Evolutionary conservation across 2,888 invertebrate species (phyloP).

Genomic region (Lasioglossum lativentre): DNA sequence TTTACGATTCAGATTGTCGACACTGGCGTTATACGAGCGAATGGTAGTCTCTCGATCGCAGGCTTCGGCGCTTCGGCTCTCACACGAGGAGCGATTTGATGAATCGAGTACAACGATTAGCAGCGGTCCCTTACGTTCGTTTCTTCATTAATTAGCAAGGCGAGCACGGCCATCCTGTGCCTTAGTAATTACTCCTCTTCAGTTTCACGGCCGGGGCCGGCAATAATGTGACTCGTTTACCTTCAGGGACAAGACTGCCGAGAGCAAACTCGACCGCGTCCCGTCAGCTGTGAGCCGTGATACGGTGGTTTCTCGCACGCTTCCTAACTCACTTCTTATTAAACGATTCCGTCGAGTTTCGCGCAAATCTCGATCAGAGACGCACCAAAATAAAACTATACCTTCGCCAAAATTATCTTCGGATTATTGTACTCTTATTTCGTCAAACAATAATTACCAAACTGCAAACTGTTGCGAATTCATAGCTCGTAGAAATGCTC

Average conservation of each 20-base stretch:
- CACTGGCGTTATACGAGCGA: neutral
- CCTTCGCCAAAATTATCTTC: neutral
- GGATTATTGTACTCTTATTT: neutral
- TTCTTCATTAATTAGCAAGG: conserved; percentile 58
- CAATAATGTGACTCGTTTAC: conserved; percentile 36
- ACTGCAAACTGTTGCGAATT: neutral
- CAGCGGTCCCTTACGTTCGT: conserved; percentile 17
- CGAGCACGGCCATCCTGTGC: conserved; percentile 14
- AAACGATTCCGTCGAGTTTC: neutral
- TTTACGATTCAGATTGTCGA: neutral
- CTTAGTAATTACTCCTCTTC: conserved; percentile 60
- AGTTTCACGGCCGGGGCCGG: conserved; percentile 48
- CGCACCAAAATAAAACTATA: neutral
- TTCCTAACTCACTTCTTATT: conserved; percentile 71
- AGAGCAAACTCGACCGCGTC: conserved; percentile 48
- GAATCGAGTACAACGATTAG: conserved; percentile 17
- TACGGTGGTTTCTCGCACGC: conserved; percentile 53
- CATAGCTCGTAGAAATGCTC: neutral
- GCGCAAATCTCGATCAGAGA: neutral
- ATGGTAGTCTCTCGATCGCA: conserved; percentile 13
- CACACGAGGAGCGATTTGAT: conserved; percentile 26
- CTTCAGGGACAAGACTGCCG: conserved; percentile 18
- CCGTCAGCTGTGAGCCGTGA: conserved; percentile 42
- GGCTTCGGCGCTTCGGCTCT: neutral
- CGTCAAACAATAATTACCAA: neutral